phyloP scores from a whole-genome alignment of 2,113 vertebrate genomes.

The Chaenocephalus aceratus region DNA sequence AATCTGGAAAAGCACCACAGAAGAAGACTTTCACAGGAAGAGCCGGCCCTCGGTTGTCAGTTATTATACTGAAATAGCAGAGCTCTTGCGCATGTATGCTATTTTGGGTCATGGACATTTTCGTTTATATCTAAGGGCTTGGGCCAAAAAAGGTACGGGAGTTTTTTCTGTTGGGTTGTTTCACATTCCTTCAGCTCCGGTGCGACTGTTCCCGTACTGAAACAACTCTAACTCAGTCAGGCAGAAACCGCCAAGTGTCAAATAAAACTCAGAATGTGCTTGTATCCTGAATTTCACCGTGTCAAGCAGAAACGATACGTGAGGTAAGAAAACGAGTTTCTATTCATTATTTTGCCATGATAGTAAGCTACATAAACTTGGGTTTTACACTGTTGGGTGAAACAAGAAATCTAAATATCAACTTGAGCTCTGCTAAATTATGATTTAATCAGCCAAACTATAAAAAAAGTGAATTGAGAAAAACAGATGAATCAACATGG shows the following conservation, averaged over 20 bases:
- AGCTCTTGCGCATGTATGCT: not conserved
- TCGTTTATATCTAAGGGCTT: not conserved
- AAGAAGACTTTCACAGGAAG: constrained; percentile 28
- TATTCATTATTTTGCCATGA: not conserved
- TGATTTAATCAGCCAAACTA: not conserved
- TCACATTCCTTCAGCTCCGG: not conserved
- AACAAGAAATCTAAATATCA: not conserved
- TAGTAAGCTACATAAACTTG: not conserved
- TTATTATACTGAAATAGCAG: not conserved
- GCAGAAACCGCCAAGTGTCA: not conserved
- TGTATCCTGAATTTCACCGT: not conserved
- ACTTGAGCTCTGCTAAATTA: not conserved
- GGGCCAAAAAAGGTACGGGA: not conserved
- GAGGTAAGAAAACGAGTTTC: not conserved
- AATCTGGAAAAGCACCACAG: constrained; percentile 38
- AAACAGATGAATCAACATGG: not conserved
- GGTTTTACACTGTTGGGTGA: not conserved
- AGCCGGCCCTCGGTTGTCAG: constrained; percentile 9
- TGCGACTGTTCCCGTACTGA: not conserved
- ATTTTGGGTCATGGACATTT: not conserved
- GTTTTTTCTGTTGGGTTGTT: not conserved
- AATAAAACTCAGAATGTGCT: not conserved
- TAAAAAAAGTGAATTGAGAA: not conserved
- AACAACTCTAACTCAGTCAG: not conserved
- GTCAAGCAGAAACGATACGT: not conserved